Base-by-base conservation (phyloP, 2,888 invertebrate genomes). In the Villa cingulata region DNA sequence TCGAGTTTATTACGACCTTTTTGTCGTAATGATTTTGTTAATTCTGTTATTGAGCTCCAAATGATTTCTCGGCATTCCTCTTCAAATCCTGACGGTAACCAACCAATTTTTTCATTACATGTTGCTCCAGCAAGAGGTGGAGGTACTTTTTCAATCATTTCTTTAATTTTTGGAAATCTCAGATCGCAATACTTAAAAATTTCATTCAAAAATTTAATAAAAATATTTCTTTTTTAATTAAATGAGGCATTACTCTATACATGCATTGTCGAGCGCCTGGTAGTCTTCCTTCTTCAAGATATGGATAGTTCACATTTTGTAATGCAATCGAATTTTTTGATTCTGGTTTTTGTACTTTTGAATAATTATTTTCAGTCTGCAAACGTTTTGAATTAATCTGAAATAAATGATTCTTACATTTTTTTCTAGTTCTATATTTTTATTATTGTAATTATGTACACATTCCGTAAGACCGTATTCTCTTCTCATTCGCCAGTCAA, bases 201-300 rank as follows among this genome's bases (percentile, higher is more conserved):
- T 34, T 34, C 15, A 14, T 15, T 14, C 29, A 53, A 39, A 44
- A 48, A 47, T 23, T 43, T 10, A 37, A 41, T 39, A 9, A 14
- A 23, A 29, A 29, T 43, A 41, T 4, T 15, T 4, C 23, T 23
- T 23, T 23, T 23, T 7, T 23, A 23, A 6, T 7, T 23, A 19
- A 15, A 15, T 2, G n/a, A 6, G 42, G 39, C 45, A 38, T 53
- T 66, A 88, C 83, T 74, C 91, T 89, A 65, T 91, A 88, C 68
- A 87, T 88, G 74, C 89, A 86, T 68, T 94, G 92, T 37, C 88
- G 70, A 43, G 85, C 86, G 6, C 86, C 77, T 0, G 92, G 92
- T 43, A 87, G 68, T 54, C 77, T 72, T 14, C 83, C 83, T 2
- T 86, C 84, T 9, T 78, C 72, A 57, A 83, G 80, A 55, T 79